Evolutionary conservation across 2,113 vertebrate species (phyloP).

Genomic region (Chaetops frenatus): DNA sequence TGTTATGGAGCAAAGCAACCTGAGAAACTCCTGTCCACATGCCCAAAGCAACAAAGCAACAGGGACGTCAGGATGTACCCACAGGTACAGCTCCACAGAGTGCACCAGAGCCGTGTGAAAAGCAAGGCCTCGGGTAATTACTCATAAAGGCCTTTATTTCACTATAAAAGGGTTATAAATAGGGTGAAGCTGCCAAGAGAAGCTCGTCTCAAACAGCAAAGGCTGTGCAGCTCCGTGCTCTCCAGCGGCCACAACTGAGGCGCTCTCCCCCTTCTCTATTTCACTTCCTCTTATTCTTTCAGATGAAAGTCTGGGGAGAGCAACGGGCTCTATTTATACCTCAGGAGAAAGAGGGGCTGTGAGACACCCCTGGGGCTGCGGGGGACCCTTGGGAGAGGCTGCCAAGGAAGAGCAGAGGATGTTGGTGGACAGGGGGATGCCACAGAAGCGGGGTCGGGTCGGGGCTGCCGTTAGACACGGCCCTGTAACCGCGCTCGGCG

Average conservation of each 20-base stretch:
- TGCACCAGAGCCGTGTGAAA: background rate
- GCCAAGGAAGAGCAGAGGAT: background rate
- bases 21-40: background rate
- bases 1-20: background rate
- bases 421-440: background rate
- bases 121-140: background rate
- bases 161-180: background rate
- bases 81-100: background rate
- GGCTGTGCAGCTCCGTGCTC: background rate
- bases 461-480: background rate
- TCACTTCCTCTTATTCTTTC: background rate
- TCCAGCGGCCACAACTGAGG: accelerated
- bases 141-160: background rate
- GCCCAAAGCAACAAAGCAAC: background rate
- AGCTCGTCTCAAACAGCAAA: background rate
- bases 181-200: background rate
- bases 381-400: background rate
- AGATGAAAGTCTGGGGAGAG: background rate
- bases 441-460: accelerated
- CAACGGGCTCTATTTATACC: background rate
- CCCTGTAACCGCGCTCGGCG: accelerated
- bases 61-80: background rate
- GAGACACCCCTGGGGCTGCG: background rate
- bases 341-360: background rate
- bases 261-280: background rate